Conservation (phyloP, 2,888 invertebrate genomes). For the Leptarthrus brevirostris region DNA sequence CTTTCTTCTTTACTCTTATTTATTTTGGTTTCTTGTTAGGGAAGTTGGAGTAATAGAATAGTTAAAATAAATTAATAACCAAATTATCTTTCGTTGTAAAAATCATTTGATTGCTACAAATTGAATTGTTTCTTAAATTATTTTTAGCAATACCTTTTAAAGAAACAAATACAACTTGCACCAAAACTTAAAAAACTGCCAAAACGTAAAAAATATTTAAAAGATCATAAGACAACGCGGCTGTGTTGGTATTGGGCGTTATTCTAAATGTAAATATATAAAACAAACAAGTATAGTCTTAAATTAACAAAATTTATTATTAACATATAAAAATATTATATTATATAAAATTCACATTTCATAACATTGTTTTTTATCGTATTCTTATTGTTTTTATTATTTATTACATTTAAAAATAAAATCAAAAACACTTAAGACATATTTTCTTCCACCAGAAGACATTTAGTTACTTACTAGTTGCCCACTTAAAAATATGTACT, state of each 20-base stretch:
- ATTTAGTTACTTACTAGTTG: not conserved
- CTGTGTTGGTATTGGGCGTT: slow-evolving; percentile 53
- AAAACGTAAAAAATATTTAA: slow-evolving; percentile 37
- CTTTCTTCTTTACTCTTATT: no score
- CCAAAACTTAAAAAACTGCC: slow-evolving; percentile 37
- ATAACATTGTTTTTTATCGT: slow-evolving; percentile 25
- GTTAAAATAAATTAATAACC: no score
- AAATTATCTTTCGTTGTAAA: no score
- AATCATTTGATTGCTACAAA: no score
- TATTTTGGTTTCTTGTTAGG: no score
- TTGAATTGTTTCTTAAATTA: no score
- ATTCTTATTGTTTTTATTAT: slow-evolving; percentile 10
- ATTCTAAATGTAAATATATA: slow-evolving; percentile 56
- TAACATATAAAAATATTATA: slow-evolving; percentile 46
- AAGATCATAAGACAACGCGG: slow-evolving; percentile 13
- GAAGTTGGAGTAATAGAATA: no score
- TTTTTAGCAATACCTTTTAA: not conserved
- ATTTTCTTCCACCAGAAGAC: not conserved
- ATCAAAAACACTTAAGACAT: slow-evolving; percentile 4
- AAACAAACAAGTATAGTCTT: slow-evolving; percentile 45
- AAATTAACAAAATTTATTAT: slow-evolving; percentile 46
- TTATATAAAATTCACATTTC: slow-evolving; percentile 36
- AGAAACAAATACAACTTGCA: not conserved
- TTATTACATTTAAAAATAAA: slow-evolving; percentile 2
- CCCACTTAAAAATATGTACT: not conserved